Evolutionary conservation across 2,888 invertebrate genomes (phyloP).

Genomic region (Mongoloraphidia duomilia): DNA sequence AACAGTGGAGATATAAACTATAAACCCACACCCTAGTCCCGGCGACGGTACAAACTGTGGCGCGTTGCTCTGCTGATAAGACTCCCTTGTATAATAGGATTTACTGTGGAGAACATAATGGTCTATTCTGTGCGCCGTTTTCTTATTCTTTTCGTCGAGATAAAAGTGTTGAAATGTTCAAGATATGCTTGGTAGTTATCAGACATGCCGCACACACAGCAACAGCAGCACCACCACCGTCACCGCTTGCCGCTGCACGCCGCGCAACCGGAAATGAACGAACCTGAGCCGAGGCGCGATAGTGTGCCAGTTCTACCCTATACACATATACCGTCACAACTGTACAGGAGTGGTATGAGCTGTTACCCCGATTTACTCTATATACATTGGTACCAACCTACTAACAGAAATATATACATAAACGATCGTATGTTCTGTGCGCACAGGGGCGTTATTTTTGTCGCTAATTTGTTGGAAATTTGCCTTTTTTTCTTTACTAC

Average conservation of each 20-base stretch:
- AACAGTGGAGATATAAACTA: too few species aligned
- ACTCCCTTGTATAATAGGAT: conserved; percentile 8
- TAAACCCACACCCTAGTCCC: too few species aligned
- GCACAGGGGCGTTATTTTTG: too few species aligned
- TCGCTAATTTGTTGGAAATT: too few species aligned
- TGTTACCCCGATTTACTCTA: too few species aligned
- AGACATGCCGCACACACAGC: not conserved
- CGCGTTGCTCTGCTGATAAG: conserved; percentile 7
- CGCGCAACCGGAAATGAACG: not conserved
- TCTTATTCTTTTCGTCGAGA: conserved; percentile 8
- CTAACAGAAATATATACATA: too few species aligned
- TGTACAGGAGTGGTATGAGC: too few species aligned
- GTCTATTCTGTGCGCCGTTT: conserved; percentile 2
- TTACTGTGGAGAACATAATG: conserved; percentile 8
- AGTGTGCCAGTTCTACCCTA: not conserved
- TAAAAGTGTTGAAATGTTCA: conserved; percentile 9
- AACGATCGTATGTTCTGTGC: too few species aligned
- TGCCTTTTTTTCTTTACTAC: too few species aligned
- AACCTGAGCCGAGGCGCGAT: not conserved
- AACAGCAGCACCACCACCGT: too few species aligned
- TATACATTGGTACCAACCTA: too few species aligned
- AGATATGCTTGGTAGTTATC: conserved; percentile 3
- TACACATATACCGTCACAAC: too few species aligned
- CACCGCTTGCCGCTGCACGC: not conserved
- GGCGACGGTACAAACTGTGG: not conserved